phyloP scores from a whole-genome alignment of 2,888 invertebrate genomes.

The Venusia cambrica region DNA sequence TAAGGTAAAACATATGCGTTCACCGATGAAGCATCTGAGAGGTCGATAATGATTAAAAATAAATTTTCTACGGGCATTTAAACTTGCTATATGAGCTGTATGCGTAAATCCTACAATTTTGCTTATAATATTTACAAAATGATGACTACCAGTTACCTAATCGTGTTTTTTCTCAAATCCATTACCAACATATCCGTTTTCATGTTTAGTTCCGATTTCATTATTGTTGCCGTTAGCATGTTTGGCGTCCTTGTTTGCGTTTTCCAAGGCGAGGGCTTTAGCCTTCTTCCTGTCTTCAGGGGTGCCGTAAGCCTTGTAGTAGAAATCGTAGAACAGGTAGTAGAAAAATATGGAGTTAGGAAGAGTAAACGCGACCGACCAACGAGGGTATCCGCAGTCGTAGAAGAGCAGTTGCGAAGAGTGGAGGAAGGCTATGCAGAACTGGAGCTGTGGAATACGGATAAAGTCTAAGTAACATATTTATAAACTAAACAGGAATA shows the following conservation, averaged over 20 bases:
- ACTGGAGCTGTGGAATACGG: slow-evolving; percentile 86
- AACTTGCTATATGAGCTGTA: too few relatives aligned
- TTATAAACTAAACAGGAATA: not conserved
- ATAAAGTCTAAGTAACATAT: not conserved
- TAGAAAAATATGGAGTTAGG: slow-evolving; percentile 96
- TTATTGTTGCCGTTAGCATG: slow-evolving; percentile 25
- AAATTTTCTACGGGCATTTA: too few relatives aligned
- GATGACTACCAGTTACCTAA: slow-evolving; percentile 8
- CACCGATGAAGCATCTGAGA: too few relatives aligned
- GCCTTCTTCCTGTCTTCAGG: slow-evolving; percentile 49
- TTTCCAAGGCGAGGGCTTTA: slow-evolving; percentile 30
- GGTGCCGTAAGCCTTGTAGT: slow-evolving; percentile 87
- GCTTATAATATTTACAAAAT: slow-evolving; percentile 12
- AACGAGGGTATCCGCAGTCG: slow-evolving; percentile 94
- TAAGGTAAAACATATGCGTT: too few relatives aligned
- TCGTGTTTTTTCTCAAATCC: slow-evolving; percentile 26
- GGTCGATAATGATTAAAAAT: too few relatives aligned
- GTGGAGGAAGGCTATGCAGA: slow-evolving; percentile 93
- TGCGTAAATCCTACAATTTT: too few relatives aligned
- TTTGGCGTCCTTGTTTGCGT: slow-evolving; percentile 37
- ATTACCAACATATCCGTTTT: slow-evolving; percentile 32
- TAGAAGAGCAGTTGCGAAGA: slow-evolving; percentile 91
- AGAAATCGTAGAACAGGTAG: slow-evolving; percentile 95
- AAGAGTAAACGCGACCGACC: slow-evolving; percentile 90
- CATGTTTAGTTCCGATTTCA: not conserved